Evolutionary conservation across 2,888 invertebrate genomes (phyloP).

Genomic region (Axea sp.): DNA sequence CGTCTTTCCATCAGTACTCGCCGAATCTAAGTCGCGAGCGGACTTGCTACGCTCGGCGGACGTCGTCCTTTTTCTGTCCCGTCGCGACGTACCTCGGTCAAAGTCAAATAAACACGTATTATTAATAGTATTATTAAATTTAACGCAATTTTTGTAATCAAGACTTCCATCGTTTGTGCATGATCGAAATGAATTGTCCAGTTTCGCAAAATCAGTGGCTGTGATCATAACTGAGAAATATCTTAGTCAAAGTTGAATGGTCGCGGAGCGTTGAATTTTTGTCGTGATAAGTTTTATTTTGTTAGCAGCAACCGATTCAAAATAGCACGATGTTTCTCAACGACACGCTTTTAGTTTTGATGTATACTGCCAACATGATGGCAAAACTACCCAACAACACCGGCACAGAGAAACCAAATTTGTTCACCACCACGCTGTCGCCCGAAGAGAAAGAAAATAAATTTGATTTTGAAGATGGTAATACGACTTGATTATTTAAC

Average conservation of each 20-base stretch:
- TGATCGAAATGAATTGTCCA: background rate
- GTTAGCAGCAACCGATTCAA: conserved; percentile 7
- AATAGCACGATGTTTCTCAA: conserved; percentile 70
- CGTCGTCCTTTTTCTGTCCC: conserved; percentile 1
- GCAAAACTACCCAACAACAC: conserved; percentile 68
- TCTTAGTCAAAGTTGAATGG: conserved; percentile 7
- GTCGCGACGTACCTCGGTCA: background rate
- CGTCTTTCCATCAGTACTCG: conserved; percentile 59
- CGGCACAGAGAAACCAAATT: conserved; percentile 56
- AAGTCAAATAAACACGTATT: too few species aligned
- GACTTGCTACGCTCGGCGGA: conserved; percentile 27
- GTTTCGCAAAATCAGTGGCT: conserved; percentile 6
- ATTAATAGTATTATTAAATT: conserved; percentile 38
- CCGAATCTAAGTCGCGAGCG: conserved; percentile 58
- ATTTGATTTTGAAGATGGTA: conserved; percentile 74
- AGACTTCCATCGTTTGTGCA: background rate
- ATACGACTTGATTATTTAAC: background rate
- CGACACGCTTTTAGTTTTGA: conserved; percentile 71
- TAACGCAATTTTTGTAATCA: conserved; percentile 4
- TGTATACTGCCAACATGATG: conserved; percentile 74
- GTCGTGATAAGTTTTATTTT: conserved; percentile 29
- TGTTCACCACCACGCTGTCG: conserved; percentile 70
- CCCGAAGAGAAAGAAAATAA: conserved; percentile 73
- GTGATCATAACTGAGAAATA: conserved; percentile 16
- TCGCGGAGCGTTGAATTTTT: background rate